phyloP scores from a whole-genome alignment of 2,113 vertebrate genomes.

The Phalacrocorax brasilianus region DNA sequence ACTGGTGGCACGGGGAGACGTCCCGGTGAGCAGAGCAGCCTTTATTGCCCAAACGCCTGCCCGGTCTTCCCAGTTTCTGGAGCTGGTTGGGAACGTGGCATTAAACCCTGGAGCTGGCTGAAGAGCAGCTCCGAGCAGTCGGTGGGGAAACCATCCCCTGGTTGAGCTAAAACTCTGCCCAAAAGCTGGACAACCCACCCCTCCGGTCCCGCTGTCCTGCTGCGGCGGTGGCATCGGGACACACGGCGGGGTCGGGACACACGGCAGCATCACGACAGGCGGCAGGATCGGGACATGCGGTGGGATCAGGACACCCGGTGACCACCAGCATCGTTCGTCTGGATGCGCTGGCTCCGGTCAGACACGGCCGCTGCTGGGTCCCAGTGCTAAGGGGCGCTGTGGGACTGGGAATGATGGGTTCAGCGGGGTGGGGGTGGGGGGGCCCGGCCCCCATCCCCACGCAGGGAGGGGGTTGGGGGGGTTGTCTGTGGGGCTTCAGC shows the following conservation, averaged over 20 bases:
- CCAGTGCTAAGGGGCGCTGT: background rate
- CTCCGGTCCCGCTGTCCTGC: background rate
- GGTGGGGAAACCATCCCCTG: background rate
- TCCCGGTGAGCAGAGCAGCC: background rate
- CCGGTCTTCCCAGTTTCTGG: background rate
- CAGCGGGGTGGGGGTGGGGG: fast-evolving
- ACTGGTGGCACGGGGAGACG: background rate
- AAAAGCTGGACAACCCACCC: background rate
- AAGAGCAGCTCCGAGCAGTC: background rate
- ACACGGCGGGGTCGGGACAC: background rate
- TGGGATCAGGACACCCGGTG: background rate
- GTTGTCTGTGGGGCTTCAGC: background rate
- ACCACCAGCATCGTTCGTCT: background rate
- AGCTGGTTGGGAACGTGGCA: fast-evolving
- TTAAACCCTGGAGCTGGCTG: background rate
- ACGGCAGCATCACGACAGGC: background rate
- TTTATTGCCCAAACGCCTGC: background rate
- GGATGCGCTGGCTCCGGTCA: background rate
- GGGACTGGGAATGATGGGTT: background rate
- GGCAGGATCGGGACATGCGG: background rate
- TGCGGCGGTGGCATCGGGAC: background rate
- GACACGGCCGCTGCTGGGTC: background rate
- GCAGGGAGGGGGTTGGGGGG: background rate
- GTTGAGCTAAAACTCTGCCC: background rate
- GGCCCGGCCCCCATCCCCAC: background rate